phyloP scores from a whole-genome alignment of 2,797 vertebrate species.

The Tolypeutes matacus region DNA sequence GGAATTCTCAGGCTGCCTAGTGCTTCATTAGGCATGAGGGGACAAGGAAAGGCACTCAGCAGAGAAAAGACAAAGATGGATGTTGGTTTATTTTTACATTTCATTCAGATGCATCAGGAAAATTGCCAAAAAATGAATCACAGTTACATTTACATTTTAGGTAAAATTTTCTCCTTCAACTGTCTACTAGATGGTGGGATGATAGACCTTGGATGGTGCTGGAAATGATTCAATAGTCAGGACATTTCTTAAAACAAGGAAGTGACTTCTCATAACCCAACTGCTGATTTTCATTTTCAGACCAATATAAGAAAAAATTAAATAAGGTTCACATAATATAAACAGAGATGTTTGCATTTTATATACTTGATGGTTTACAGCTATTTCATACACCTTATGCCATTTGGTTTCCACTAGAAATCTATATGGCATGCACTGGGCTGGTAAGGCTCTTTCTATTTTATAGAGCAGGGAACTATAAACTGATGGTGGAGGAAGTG shows the following conservation, averaged over 20 bases:
- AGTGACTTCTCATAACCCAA: neutral
- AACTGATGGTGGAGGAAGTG: neutral
- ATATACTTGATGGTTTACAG: neutral
- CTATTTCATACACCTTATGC: neutral
- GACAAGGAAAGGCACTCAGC: neutral
- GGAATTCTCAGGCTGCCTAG: neutral
- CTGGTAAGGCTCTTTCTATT: neutral
- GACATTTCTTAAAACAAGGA: neutral
- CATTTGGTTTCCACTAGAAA: neutral
- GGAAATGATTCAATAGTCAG: constrained; percentile 16
- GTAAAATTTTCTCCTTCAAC: neutral
- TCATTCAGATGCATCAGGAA: neutral
- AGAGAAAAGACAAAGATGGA: neutral
- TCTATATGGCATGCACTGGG: no score
- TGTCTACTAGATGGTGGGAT: neutral
- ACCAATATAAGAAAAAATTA: neutral
- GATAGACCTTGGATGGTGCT: neutral
- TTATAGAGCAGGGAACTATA: neutral
- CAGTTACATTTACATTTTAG: constrained; percentile 21
- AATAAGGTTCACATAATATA: neutral
- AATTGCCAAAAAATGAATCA: constrained; percentile 39
- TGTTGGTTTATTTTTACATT: constrained; percentile 18
- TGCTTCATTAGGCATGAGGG: neutral
- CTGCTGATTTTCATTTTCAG: neutral
- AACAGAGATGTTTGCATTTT: neutral